Percentiles rank a stretch among this genome's conserved stretches.
Evolutionary conservation across 2,113 vertebrate genomes (phyloP).

Genomic region (Oplegnathus fasciatus): DNA sequence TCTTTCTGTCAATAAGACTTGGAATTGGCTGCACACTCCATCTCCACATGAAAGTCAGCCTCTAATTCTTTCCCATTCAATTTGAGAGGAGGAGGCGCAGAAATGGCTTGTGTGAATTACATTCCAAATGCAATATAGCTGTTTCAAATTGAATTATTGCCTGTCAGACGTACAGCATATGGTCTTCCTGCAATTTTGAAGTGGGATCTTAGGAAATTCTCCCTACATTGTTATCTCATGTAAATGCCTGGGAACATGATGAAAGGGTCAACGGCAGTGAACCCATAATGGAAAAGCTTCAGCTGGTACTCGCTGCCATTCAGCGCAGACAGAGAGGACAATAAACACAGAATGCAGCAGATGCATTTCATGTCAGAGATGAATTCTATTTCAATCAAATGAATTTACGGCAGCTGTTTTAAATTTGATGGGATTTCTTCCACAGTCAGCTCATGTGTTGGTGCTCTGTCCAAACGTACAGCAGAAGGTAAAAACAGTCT

Average conservation of each 20-base stretch:
- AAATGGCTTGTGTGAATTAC: conserved; percentile 64
- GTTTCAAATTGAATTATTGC: conserved; percentile 77
- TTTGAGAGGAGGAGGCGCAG: conserved; percentile 56
- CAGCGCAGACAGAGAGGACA: conserved; percentile 22
- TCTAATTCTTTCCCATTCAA: conserved; percentile 70
- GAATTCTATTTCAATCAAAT: conserved; percentile 41
- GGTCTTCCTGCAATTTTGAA: conserved; percentile 63
- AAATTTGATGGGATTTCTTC: conserved; percentile 30
- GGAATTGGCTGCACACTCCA: conserved; percentile 60
- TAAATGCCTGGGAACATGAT: conserved; percentile 68
- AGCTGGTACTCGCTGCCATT: conserved; percentile 24
- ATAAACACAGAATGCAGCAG: conserved; percentile 52
- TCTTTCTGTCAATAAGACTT: conserved; percentile 63
- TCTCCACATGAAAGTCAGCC: conserved; percentile 70
- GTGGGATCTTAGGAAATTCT: conserved; percentile 66
- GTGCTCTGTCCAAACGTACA: neutral
- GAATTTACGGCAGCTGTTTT: conserved; percentile 30
- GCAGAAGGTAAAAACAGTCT: neutral
- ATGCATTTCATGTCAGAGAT: conserved; percentile 28
- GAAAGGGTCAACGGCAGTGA: conserved; percentile 67
- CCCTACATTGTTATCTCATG: conserved; percentile 70
- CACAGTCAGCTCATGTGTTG: conserved; percentile 6
- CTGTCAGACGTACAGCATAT: conserved; percentile 67
- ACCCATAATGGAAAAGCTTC: conserved; percentile 66
- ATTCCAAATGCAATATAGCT: conserved; percentile 74